Conservation (phyloP, 2,797 vertebrate species). For the Malacoctenus gilli region DNA sequence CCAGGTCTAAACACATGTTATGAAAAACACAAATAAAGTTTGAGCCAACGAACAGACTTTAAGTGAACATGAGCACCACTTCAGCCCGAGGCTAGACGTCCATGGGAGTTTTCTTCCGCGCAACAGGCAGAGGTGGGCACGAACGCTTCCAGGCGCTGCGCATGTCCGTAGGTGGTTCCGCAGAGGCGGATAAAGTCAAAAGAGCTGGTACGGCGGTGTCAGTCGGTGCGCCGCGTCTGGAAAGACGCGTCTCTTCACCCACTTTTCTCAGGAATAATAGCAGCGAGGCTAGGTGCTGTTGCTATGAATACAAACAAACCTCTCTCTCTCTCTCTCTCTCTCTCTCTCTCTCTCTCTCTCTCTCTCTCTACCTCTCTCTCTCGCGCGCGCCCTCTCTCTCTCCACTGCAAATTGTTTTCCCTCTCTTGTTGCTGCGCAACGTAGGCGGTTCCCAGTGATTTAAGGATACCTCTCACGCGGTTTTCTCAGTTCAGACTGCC, state of each 20-base stretch:
- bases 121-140: background rate
- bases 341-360: conserved; percentile 18
- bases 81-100: too few species aligned
- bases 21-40: too few species aligned
- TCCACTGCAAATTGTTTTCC: conserved; percentile 66
- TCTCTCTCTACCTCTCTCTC: conserved; percentile 33
- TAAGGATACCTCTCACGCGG: conserved; percentile 81
- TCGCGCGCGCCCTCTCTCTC: conserved; percentile 30
- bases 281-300: conserved; percentile 57
- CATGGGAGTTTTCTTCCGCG: background rate
- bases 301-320: conserved; percentile 82
- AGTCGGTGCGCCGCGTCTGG: background rate
- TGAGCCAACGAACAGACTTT: too few species aligned
- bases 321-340: conserved; percentile 45
- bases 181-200: background rate
- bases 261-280: conserved; percentile 46
- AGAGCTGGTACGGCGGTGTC: background rate
- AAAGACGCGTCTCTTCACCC: conserved; percentile 39
- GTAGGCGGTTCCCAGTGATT: conserved; percentile 73
- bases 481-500: conserved; percentile 73
- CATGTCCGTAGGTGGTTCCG: conserved; percentile 11
- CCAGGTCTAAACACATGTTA: too few species aligned
- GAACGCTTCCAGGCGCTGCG: background rate
- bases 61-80: too few species aligned
- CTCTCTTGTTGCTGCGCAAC: conserved; percentile 72